Conservation (phyloP, 2,113 vertebrate genomes). For the Corythoichthys haematopterus region DNA sequence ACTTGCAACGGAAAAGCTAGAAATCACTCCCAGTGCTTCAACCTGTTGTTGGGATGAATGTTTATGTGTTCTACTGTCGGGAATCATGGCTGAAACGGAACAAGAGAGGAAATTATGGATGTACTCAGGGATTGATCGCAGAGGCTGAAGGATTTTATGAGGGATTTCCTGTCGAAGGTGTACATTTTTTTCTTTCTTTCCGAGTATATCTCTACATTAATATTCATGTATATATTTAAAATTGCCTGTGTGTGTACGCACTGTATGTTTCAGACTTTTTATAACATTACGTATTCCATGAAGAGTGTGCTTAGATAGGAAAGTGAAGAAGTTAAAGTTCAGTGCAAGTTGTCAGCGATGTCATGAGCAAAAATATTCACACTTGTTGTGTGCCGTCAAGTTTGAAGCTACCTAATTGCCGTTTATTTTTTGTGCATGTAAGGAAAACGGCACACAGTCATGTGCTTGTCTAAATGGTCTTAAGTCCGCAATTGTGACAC, state of each 20-base stretch:
- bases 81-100: not conserved
- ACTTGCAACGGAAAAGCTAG: not conserved
- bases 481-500: conserved; percentile 12
- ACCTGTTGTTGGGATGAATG: not conserved
- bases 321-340: too few relatives aligned
- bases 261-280: too few relatives aligned
- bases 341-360: too few relatives aligned
- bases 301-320: too few relatives aligned
- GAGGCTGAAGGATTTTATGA: conserved; percentile 5
- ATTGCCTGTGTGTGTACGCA: too few relatives aligned
- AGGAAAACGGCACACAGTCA: too few relatives aligned
- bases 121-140: not conserved
- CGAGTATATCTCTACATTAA: not conserved
- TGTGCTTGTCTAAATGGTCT: not conserved
- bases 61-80: not conserved
- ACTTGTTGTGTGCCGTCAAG: too few relatives aligned
- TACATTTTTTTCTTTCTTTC: not conserved
- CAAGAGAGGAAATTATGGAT: not conserved
- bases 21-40: not conserved
- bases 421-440: too few relatives aligned
- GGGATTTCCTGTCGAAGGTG: conserved; percentile 31
- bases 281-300: too few relatives aligned
- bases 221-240: not conserved
- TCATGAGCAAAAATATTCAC: too few relatives aligned
- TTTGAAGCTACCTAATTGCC: too few relatives aligned